Evolutionary conservation across 2,797 vertebrate species (phyloP), one percentile per base, ranked within the genome.

Genomic region (Echiichthys vipera): DNA sequence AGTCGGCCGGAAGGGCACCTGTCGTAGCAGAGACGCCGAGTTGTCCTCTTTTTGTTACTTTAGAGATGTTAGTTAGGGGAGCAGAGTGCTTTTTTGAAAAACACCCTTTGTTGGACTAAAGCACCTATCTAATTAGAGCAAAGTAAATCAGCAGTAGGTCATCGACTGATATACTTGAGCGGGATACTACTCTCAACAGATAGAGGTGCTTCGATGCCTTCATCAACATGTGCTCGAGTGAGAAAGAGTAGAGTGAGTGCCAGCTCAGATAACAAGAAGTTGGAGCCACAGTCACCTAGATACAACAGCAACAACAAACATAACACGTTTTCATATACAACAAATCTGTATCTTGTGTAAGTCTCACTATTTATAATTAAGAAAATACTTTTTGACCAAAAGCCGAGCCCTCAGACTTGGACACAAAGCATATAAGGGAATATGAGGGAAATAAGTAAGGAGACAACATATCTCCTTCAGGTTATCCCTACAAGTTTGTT

Each of bases 111-210:
- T 30, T 70, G 39, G 78, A 75, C 40, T 24, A 42, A 78, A 59
- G 30, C 40, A 20, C 54, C 40, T 15, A 55, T 85, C 64, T 73
- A 72, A 82, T 80, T 77, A 74, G 29, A 77, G 36, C 30, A 72
- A 51, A 55, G 40, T 9, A 65, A 74, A 73, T 74, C 56, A 71
- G 58, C 54, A 65, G 46, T 36, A 40, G 54, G 59, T 77, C 61
- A 53, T 77, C 32, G 53, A 20, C 51, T 51, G 55, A 74, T 67
- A 77, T 64, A 54, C 49, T 70, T 77, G 36, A 71, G 27, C 6
- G 37, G 30, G 18, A 43, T 40, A 13, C 25, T 46, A 20, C 64
- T 77, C 50, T 77, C 30, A 61, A 30, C 36, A 59, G 39, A 62
- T 18, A 18, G 37, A 36, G 53, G 45, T 55, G 39, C 20, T 36